Evolutionary conservation across 2,113 vertebrate species (phyloP), one percentile per base, ranked within the genome.

Genomic region (Actinemys pallida): DNA sequence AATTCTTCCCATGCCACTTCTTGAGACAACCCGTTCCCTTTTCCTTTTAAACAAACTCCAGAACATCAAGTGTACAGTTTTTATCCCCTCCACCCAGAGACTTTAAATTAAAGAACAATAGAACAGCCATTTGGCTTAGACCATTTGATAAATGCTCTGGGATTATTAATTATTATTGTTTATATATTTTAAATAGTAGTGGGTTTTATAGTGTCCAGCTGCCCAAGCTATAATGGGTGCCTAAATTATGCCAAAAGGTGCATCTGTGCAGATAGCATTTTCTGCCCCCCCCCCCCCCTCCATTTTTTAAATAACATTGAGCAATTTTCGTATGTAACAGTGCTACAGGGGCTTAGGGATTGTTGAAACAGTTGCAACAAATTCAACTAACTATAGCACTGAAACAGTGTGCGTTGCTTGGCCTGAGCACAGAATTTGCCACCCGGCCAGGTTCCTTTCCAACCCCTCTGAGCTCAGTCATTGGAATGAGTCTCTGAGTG

Each of bases 281-380:
- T 90, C 81, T 45, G 42, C 83, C 87, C 25, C 0, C 27, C 27
- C 3, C 86, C 29, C 0, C 0, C 0, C 19, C 39, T 39, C 39
- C 8, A 4, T 4, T 62, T 76, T 27, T 27, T 19, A 94, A 42
- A 31, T 47, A 84, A 45, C 3, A 0, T 56, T 0, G 5, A 49
- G 78, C 0, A 2, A 45, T 93, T 50, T 87, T 87, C 8, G 75
- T 1, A 93, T 22, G 65, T 65, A 80, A 54, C 45, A 11, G 93
- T 92, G 27, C 91, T 27, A 81, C 81, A 1, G 3, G 39, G 84
- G 78, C 84, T 91, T 81, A 39, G 87, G 47, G n/a, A 86, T 81
- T 95, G 95, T 90, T 96, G 95, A 94, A 96, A 93, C 95, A 96
- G 91, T 97, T 95, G 93, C 93, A 91, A 90, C 88, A 96, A 95